phyloP scores from a whole-genome alignment of 2,113 vertebrate genomes.

The Chaetodon trifascialis region DNA sequence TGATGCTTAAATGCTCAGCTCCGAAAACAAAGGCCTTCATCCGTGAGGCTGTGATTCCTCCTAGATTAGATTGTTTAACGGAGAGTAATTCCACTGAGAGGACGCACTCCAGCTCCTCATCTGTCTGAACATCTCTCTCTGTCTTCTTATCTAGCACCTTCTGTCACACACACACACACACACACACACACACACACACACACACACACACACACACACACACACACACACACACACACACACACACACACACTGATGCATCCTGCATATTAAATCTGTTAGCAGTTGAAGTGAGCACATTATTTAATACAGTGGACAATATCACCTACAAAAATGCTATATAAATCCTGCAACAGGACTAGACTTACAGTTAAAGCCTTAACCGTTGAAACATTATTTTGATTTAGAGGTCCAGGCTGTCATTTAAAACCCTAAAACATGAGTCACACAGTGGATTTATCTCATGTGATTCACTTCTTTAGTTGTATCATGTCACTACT shows the following conservation, averaged over 20 bases:
- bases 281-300: background rate
- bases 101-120: conserved; percentile 20
- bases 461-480: background rate
- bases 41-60: conserved; percentile 6
- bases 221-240: background rate
- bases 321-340: background rate
- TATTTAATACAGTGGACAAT: background rate
- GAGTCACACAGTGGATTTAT: background rate
- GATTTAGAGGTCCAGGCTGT: conserved; percentile 1
- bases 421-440: background rate
- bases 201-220: conserved; percentile 5
- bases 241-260: conserved; percentile 13
- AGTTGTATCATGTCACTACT: background rate
- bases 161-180: background rate
- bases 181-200: background rate
- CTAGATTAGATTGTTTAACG: conserved; percentile 14
- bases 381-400: background rate
- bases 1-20: background rate
- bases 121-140: conserved; percentile 8
- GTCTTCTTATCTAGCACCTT: background rate
- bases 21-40: conserved; percentile 19
- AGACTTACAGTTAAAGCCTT: background rate
- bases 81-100: conserved; percentile 21
- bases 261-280: conserved; percentile 3
- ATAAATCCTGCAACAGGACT: background rate